Evolutionary conservation across 2,113 vertebrate species (phyloP), one percentile per base, ranked within the genome.

Genomic region (Erythrocebus patas): DNA sequence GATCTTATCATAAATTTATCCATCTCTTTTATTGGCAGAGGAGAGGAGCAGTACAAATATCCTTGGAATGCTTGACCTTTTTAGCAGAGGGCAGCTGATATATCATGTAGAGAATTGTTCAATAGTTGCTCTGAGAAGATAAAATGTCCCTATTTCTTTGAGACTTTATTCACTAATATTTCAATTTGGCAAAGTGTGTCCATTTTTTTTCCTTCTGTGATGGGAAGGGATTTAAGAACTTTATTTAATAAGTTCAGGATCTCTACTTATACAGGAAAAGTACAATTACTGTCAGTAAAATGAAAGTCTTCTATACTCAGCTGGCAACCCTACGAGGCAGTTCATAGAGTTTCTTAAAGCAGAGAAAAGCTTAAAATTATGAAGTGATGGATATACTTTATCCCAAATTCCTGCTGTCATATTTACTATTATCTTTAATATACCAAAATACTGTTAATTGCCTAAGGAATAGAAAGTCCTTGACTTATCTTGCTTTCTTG

Each of bases 1-100:
- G 79, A 45, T 8, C 57, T 68, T 91, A 96, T 89, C 86, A 97
- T 93, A 83, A 98, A 98, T 98, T 66, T 80, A 92, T 97, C 91
- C 52, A 57, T 97, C 89, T 95, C 23, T 93, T 96, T 95, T 96
- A 97, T 82, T n/a, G 61, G 32, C 0, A 93, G 85, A 98, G 93
- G 68, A 89, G 0, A 97, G 13, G 35, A 89, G 25, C 82, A 82
- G 83, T 73, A 83, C 50, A 96, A 87, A 80, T 98, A 96, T 96
- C 94, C 83, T 64, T 97, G 86, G 70, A 57, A 96, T 73, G 66
- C 66, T 35, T 97, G 95, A 95, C 95, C 97, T 98, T 98, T 96
- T 23, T 5, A 98, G n/a, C 32, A 95, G 9, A 93, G 83, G 76
- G 78, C 57, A 98, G 25, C 70, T 91, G 75, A 92, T 27, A 0